phyloP scores from a whole-genome alignment of 2,888 invertebrate species.

The Podabrus alpinus region DNA sequence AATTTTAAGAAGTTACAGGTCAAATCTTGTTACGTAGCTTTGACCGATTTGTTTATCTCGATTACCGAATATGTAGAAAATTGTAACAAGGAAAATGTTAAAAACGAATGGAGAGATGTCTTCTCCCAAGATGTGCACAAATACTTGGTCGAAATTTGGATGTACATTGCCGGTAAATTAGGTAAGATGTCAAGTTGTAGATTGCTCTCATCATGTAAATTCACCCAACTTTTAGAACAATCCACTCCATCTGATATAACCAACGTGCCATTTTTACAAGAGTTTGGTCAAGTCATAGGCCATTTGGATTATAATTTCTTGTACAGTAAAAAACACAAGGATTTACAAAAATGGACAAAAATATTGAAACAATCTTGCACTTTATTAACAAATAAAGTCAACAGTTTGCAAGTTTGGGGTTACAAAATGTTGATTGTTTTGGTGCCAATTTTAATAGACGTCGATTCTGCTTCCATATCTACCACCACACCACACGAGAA shows the following conservation, averaged over 20 bases:
- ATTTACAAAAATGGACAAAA: slow-evolving; percentile 49
- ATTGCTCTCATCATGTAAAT: too few relatives aligned
- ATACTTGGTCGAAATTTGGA: slow-evolving; percentile 60
- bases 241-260: slow-evolving; percentile 23
- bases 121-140: slow-evolving; percentile 68
- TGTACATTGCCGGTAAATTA: slow-evolving; percentile 53
- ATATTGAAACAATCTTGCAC: slow-evolving; percentile 51
- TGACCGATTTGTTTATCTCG: slow-evolving; percentile 59
- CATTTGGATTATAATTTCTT: slow-evolving; percentile 36
- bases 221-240: slow-evolving; percentile 42
- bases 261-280: slow-evolving; percentile 45
- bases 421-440: slow-evolving; percentile 55
- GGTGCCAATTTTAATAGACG: slow-evolving; percentile 54
- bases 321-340: slow-evolving; percentile 25
- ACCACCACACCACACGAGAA: slow-evolving; percentile 54
- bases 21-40: slow-evolving; percentile 54
- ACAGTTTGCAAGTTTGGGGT: slow-evolving; percentile 57
- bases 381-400: slow-evolving; percentile 52
- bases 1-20: slow-evolving; percentile 53
- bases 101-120: slow-evolving; percentile 77
- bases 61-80: slow-evolving; percentile 56
- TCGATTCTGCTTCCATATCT: slow-evolving; percentile 54
- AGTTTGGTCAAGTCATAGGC: slow-evolving; percentile 42
- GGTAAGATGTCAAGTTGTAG: neutral
- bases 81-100: slow-evolving; percentile 53